Conservation (phyloP, 2,113 vertebrate genomes). For the Calyptommatus sinebrachiatus region DNA sequence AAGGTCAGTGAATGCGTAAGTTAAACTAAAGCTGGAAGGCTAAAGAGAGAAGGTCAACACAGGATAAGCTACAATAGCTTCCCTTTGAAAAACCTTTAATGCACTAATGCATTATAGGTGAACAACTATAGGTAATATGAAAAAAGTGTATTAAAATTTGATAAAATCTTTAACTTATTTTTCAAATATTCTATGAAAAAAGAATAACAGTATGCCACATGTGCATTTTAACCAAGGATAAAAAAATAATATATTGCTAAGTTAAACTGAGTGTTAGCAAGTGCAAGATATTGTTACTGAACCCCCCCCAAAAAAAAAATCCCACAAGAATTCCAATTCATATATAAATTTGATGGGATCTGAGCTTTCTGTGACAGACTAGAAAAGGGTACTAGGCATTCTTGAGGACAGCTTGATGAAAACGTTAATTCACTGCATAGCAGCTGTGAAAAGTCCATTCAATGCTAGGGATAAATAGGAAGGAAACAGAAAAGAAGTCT, state of each 20-base stretch:
- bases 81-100: conserved; percentile 46
- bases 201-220: too few relatives aligned
- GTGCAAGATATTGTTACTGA: too few relatives aligned
- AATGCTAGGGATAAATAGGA: too few relatives aligned
- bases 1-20: conserved; percentile 80
- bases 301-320: too few relatives aligned
- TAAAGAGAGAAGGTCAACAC: conserved; percentile 81
- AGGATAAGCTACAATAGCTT: conserved; percentile 63
- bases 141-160: background rate
- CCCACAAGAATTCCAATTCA: too few relatives aligned
- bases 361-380: too few relatives aligned
- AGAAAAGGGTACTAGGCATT: too few relatives aligned
- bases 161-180: background rate
- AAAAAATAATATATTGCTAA: background rate
- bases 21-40: conserved; percentile 80
- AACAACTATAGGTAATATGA: conserved; percentile 8
- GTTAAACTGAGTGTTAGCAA: background rate
- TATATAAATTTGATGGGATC: too few relatives aligned
- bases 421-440: too few relatives aligned
- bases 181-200: background rate
- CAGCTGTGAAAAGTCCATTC: too few relatives aligned
- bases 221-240: background rate
- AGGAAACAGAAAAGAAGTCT: too few relatives aligned
- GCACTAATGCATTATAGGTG: conserved; percentile 25
- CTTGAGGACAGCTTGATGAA: too few relatives aligned